Conservation (phyloP, 2,113 vertebrate species). For the Dascyllus trimaculatus region DNA sequence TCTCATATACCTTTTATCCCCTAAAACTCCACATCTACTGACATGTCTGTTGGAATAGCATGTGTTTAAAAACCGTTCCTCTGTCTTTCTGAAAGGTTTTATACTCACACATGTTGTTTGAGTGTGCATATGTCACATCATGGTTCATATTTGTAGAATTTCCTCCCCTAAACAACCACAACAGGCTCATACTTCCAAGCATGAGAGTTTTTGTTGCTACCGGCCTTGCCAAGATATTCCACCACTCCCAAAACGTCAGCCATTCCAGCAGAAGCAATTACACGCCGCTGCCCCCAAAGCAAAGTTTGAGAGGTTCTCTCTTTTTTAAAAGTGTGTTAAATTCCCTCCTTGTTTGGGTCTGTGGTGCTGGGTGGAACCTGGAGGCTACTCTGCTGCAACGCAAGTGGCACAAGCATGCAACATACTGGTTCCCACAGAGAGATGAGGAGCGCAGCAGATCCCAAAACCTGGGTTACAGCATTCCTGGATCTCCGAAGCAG, state of each 20-base stretch:
- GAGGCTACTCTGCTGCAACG: slow-evolving; percentile 50
- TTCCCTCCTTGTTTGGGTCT: slow-evolving; percentile 81
- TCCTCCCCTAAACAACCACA: slow-evolving; percentile 69
- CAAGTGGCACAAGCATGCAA: slow-evolving; percentile 61
- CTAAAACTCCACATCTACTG: slow-evolving; percentile 27
- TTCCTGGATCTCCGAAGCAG: slow-evolving; percentile 69
- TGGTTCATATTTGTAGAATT: slow-evolving; percentile 68
- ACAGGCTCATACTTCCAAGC: slow-evolving; percentile 67
- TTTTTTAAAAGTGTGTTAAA: slow-evolving; percentile 74
- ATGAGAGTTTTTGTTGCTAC: slow-evolving; percentile 75
- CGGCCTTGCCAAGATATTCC: slow-evolving; percentile 73
- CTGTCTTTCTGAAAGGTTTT: slow-evolving; percentile 20
- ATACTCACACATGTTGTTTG: slow-evolving; percentile 27
- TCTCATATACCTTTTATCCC: slow-evolving; percentile 13
- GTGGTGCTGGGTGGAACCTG: slow-evolving; percentile 77
- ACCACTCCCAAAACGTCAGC: slow-evolving; percentile 78
- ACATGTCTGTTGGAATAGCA: slow-evolving; percentile 6
- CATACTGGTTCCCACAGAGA: slow-evolving; percentile 70
- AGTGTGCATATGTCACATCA: slow-evolving; percentile 53
- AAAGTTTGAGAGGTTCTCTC: slow-evolving; percentile 74
- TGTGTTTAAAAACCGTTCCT: slow-evolving; percentile 7
- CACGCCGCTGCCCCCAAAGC: slow-evolving; percentile 71
- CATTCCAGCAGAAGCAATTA: slow-evolving; percentile 80
- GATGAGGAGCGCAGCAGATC: slow-evolving; percentile 65
- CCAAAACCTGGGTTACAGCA: slow-evolving; percentile 67